Conservation (phyloP, 2,888 invertebrate species). For the Agriopis leucophaearia region DNA sequence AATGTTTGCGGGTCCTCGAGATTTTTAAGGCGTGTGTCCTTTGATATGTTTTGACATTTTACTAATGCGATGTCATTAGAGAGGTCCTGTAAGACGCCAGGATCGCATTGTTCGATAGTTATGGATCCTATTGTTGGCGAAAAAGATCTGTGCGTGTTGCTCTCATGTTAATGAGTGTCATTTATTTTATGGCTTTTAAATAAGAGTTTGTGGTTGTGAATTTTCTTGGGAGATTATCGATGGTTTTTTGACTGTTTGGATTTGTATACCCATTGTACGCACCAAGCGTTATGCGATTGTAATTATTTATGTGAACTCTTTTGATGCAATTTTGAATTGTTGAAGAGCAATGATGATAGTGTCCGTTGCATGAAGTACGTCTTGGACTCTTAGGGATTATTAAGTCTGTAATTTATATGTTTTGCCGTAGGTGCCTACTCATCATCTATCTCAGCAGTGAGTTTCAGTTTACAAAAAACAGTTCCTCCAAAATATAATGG, state of each 20-base stretch:
- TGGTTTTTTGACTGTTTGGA: conserved; percentile 51
- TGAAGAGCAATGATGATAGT: neutral
- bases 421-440: too few species aligned
- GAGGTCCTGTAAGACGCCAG: conserved; percentile 70
- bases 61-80: conserved; percentile 82
- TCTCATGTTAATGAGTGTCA: conserved; percentile 78
- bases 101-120: conserved; percentile 44
- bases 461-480: too few species aligned
- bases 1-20: conserved; percentile 67
- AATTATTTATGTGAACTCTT: neutral
- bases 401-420: too few species aligned
- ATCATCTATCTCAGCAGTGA: too few species aligned
- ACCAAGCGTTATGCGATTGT: neutral
- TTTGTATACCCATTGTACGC: conserved; percentile 31
- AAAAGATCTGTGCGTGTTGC: conserved; percentile 20
- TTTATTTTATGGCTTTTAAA: conserved; percentile 83
- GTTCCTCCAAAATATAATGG: too few species aligned
- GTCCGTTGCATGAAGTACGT: neutral
- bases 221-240: conserved; percentile 73
- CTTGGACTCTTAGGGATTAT: too few species aligned
- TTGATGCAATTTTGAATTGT: neutral
- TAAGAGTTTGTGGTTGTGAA: conserved; percentile 75
- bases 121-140: conserved; percentile 29
- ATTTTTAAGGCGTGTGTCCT: conserved; percentile 71
- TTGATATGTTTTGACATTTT: conserved; percentile 85